These are phyloP conservation scores for Rhamnusium bicolor DNA, from an alignment of 2,888 invertebrate genomes.

Conservation along the genomic window DNA sequence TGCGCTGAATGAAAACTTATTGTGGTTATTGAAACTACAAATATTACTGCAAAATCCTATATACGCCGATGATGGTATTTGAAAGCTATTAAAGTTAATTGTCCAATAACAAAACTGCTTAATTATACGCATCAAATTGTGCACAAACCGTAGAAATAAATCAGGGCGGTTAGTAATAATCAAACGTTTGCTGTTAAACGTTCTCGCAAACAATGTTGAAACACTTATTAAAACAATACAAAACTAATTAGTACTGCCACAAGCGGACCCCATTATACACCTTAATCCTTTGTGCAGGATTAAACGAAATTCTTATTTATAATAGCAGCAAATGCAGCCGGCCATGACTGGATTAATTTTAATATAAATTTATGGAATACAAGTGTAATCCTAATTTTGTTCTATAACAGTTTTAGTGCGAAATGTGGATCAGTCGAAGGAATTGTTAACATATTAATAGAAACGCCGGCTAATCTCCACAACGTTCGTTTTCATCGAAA, in stretches of 20 bases:
- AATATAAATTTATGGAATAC: conserved; percentile 63
- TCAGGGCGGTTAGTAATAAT: conserved; percentile 23
- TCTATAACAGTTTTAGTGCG: conserved; percentile 40
- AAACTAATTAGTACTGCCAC: conserved; percentile 53
- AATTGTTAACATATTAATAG: conserved; percentile 41
- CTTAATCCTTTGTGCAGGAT: conserved; percentile 59
- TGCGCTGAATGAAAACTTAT: background rate
- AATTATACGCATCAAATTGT: conserved; percentile 50
- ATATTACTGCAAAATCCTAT: conserved; percentile 1
- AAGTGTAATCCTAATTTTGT: conserved; percentile 60
- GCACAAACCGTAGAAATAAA: conserved; percentile 34
- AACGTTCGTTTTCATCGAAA: conserved; percentile 50
- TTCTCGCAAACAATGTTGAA: conserved; percentile 30
- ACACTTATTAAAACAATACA: conserved; percentile 53
- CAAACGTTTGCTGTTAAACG: conserved; percentile 21
- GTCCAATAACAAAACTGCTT: conserved; percentile 46
- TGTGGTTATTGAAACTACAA: background rate
- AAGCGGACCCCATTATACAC: conserved; percentile 57
- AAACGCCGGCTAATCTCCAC: conserved; percentile 40
- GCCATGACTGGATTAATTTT: conserved; percentile 56
- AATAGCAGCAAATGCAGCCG: conserved; percentile 40
- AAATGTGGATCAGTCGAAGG: conserved; percentile 33
- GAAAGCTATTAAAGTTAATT: conserved; percentile 44
- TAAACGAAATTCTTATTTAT: conserved; percentile 61
- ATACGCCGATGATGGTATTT: conserved; percentile 15